Conservation (phyloP, 2,888 invertebrate genomes). For the Oligia fasciuncula region DNA sequence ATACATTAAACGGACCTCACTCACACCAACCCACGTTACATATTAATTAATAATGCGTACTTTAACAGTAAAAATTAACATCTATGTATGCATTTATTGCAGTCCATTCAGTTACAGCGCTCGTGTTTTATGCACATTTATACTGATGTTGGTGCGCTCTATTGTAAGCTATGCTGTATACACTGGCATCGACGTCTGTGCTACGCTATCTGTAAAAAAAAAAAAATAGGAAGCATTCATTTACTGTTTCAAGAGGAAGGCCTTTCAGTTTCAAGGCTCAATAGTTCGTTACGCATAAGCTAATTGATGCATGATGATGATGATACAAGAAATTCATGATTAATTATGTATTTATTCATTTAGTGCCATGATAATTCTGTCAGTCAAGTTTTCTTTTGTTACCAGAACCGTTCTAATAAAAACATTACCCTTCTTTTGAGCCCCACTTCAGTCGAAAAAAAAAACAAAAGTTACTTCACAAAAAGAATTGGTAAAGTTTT, state of each 20-base stretch:
- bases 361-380: background rate
- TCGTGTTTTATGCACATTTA: conserved; percentile 73
- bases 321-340: too few relatives aligned
- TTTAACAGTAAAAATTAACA: conserved; percentile 83
- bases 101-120: conserved; percentile 81
- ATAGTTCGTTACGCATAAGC: background rate
- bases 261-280: background rate
- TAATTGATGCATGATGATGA: background rate
- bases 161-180: conserved; percentile 83
- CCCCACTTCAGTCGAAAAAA: background rate
- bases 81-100: conserved; percentile 82
- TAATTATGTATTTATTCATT: background rate
- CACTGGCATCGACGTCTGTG: conserved; percentile 79
- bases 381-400: background rate
- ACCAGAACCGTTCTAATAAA: background rate
- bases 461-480: background rate
- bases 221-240: conserved; percentile 44
- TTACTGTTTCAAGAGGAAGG: background rate
- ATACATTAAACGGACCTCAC: conserved; percentile 79
- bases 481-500: background rate
- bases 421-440: background rate
- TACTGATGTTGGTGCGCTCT: conserved; percentile 80
- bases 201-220: conserved; percentile 79
- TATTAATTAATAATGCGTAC: conserved; percentile 77
- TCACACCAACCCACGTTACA: conserved; percentile 84